Evolutionary conservation across 1,140 invertebrate species (phyloP), one percentile per base, ranked within the genome.

Genomic region (Steinernema khuongi): DNA sequence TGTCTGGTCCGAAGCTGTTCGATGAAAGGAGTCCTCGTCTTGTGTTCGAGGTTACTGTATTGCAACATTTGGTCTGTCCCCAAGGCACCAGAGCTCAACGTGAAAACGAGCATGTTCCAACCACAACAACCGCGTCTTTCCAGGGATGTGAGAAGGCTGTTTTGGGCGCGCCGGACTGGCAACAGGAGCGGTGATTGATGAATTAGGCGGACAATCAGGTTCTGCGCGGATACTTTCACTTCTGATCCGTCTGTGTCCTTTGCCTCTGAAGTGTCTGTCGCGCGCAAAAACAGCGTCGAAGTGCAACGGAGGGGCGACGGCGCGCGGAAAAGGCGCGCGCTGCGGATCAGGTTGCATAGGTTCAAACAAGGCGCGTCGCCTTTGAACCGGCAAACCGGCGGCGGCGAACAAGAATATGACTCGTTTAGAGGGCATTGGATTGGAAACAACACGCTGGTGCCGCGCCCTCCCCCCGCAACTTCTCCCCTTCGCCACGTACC

Each of bases 271-370:
- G 50, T 60, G 50, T 60, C 50, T 60, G 7, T 41, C 7, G n/a
- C 7, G 50, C 50, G 50, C 50, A 22, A 60, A 60, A 60, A 60
- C 50, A 60, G 36, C 7, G 36, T n/a, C 50, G 19, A 60, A 60
- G 26, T 7, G 22, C 14, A 60, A 60, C 11, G 50, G 14, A 22
- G 7, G 36, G 7, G 36, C 36, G 36, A n/a, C 36, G 7, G 36
- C 36, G 36, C n/a, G 36, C n/a, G 36, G n/a, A 11, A 7, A 41
- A 41, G 7, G 36, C 7, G 36, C 36, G 36, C 36, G 36, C 36
- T 7, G 36, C 50, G 50, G 50, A 60, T 60, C 50, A 60, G 50
- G 50, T 60, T 60, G 50, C 50, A 60, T 60, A 60, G 26, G 7
- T 60, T 22, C 50, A 2, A 11, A 17, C 50, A 22, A 7, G 50